A percentile compares a stretch with the other conserved stretches of the same genome.
Conservation (phyloP, 2,797 vertebrate genomes). For the Tachyglossus aculeatus region DNA sequence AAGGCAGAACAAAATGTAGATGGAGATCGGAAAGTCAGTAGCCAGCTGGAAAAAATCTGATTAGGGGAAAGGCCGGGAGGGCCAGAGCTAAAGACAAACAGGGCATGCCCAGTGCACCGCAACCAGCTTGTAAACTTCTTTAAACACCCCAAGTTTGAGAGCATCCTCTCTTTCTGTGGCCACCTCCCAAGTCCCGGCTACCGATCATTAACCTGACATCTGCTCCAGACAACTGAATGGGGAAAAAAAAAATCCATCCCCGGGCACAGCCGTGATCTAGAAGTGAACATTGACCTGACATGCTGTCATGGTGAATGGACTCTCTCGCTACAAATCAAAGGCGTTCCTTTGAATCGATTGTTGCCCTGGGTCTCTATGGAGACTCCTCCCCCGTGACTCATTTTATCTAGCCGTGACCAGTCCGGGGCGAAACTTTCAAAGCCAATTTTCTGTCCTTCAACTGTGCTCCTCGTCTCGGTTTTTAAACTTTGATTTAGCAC, state of each 20-base stretch:
- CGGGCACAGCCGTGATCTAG: conserved; percentile 51
- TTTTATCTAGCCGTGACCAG: conserved; percentile 3
- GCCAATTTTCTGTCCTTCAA: conserved; percentile 6
- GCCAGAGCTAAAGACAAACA: conserved; percentile 21
- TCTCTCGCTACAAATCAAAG: conserved; percentile 39
- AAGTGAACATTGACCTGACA: conserved; percentile 68
- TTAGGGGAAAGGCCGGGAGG: conserved; percentile 7
- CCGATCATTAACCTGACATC: conserved; percentile 63
- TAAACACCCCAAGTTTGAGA: background rate
- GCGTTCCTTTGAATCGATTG: conserved; percentile 34
- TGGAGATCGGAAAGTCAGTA: conserved; percentile 19
- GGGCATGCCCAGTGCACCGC: background rate
- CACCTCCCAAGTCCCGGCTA: conserved; percentile 13
- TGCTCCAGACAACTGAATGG: conserved; percentile 45
- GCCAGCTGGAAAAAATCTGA: background rate
- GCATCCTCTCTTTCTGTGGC: background rate
- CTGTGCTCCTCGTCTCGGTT: too few species aligned
- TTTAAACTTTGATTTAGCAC: too few species aligned
- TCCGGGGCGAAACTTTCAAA: conserved; percentile 11
- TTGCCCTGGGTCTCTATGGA: conserved; percentile 20
- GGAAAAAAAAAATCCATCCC: conserved; percentile 19
- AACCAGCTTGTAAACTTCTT: background rate
- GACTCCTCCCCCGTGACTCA: conserved; percentile 13
- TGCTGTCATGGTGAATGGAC: conserved; percentile 45
- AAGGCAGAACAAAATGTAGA: conserved; percentile 3